Evolutionary conservation across 2,113 vertebrate genomes (phyloP).

Genomic region (Mesembrinibis cayennensis): DNA sequence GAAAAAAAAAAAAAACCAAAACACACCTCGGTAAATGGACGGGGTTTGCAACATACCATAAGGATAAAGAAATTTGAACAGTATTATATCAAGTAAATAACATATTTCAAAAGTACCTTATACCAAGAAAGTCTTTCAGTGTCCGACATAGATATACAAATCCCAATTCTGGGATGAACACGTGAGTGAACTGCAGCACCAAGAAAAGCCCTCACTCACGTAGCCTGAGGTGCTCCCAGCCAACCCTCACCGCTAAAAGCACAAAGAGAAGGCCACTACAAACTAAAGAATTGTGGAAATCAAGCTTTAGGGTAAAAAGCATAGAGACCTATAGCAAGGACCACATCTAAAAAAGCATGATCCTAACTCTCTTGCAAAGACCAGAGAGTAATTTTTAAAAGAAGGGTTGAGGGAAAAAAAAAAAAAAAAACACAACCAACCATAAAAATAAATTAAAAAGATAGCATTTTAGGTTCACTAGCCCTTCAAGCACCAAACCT

Average conservation of each 20-base stretch:
- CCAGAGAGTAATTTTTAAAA: neutral
- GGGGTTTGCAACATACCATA: neutral
- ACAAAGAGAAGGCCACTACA: neutral
- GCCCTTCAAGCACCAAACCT: neutral
- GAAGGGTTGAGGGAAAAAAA: neutral
- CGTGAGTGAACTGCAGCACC: neutral
- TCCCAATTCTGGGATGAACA: neutral
- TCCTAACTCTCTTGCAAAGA: neutral
- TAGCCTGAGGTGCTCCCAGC: neutral
- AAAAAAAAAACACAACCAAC: too few species aligned
- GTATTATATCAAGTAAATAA: neutral
- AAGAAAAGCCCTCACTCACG: neutral
- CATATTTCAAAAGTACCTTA: neutral
- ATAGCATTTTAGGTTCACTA: neutral
- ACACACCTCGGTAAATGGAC: neutral
- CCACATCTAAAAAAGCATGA: neutral
- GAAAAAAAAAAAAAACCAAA: neutral
- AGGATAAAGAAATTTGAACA: neutral
- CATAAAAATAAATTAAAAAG: neutral
- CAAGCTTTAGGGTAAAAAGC: neutral
- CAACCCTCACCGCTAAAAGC: neutral
- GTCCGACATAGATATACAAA: neutral
- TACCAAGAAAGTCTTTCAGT: neutral
- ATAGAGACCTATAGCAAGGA: neutral
- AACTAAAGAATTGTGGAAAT: neutral